These are phyloP conservation scores for Falco berigora DNA, from an alignment of 2,797 vertebrate genomes.

Conservation along the genomic window DNA sequence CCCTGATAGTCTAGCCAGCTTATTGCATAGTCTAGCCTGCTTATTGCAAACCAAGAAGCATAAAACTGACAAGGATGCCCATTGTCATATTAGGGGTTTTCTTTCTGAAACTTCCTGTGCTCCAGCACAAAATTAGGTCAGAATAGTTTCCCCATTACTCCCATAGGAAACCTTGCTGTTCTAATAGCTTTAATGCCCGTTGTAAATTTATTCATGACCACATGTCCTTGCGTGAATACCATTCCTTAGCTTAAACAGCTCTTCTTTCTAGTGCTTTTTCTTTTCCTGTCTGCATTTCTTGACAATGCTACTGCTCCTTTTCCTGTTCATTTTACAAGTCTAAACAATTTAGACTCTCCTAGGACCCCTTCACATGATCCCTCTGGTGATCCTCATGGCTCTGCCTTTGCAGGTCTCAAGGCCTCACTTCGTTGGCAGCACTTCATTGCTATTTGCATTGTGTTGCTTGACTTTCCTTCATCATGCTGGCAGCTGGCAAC, in stretches of 20 bases:
- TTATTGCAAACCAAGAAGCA: neutral
- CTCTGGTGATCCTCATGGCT: neutral
- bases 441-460: neutral
- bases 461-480: neutral
- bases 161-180: neutral
- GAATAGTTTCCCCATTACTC: neutral
- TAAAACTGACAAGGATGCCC: neutral
- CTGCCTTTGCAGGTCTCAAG: neutral
- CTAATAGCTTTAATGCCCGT: neutral
- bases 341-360: neutral
- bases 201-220: neutral
- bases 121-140: neutral
- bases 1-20: neutral
- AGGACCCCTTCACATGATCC: neutral
- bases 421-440: neutral
- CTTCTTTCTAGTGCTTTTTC: neutral
- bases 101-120: neutral
- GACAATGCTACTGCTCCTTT: neutral
- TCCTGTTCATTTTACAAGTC: neutral
- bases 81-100: neutral
- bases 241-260: neutral
- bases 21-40: neutral
- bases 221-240: neutral
- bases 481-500: neutral
- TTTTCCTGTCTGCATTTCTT: neutral